Evolutionary conservation across 2,888 invertebrate species (phyloP).

Genomic region (Trachelus tabidus): DNA sequence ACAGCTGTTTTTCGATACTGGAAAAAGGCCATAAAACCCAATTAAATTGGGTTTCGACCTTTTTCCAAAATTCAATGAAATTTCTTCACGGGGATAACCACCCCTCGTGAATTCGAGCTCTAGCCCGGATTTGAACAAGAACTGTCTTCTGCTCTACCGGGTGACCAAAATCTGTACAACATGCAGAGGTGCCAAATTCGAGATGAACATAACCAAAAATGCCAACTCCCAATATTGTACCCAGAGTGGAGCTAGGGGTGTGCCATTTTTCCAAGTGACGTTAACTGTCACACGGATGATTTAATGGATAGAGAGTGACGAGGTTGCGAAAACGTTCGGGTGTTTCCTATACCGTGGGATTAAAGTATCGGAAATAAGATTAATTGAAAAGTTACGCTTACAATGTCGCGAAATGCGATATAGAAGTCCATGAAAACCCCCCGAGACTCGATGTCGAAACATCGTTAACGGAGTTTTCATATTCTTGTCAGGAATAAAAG

Average conservation of each 20-base stretch:
- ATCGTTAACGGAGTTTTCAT: conserved; percentile 1
- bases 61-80: neutral
- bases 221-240: too few relatives aligned
- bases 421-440: neutral
- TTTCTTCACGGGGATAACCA: too few relatives aligned
- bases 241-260: too few relatives aligned
- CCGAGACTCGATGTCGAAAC: neutral
- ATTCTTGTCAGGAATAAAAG: neutral
- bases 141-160: too few relatives aligned
- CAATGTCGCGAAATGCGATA: neutral
- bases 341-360: neutral
- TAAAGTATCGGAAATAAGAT: neutral
- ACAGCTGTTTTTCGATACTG: neutral
- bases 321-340: neutral
- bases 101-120: too few relatives aligned
- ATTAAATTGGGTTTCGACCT: neutral
- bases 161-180: too few relatives aligned
- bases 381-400: conserved; percentile 1
- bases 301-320: neutral
- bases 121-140: too few relatives aligned
- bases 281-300: neutral
- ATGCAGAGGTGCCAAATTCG: neutral
- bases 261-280: neutral
- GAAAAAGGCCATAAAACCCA: neutral
- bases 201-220: neutral